These are phyloP conservation scores for Sylvia borin DNA, from an alignment of 2,797 vertebrate species.

Conservation along the genomic window DNA sequence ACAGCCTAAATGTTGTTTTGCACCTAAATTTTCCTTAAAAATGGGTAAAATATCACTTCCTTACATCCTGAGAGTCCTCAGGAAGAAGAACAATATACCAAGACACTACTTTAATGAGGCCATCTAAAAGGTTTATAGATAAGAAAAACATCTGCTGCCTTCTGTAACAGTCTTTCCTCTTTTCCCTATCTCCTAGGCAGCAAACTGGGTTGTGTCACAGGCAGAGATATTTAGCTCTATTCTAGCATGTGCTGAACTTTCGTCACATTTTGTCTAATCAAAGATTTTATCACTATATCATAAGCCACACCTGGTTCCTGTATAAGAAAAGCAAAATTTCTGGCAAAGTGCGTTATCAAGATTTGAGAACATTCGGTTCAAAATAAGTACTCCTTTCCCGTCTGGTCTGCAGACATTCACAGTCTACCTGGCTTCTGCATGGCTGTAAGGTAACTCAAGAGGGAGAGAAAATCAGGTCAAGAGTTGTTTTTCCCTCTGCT, in stretches of 20 bases:
- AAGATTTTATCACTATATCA: conserved; percentile 46
- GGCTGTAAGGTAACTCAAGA: conserved; percentile 20
- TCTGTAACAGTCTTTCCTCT: conserved; percentile 7
- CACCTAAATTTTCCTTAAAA: neutral
- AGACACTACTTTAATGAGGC: neutral
- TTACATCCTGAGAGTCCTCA: neutral
- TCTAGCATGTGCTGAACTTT: neutral
- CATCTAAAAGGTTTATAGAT: conserved; percentile 21
- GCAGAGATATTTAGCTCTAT: conserved; percentile 1
- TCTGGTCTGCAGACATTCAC: neutral
- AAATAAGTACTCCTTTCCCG: neutral
- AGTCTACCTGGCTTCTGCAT: neutral
- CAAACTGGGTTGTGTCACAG: neutral
- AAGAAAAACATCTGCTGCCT: conserved; percentile 43
- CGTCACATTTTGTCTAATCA: conserved; percentile 22
- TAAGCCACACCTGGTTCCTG: conserved; percentile 53
- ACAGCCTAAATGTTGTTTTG: neutral
- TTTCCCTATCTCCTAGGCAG: conserved; percentile 23
- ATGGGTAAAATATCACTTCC: neutral
- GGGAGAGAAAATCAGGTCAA: conserved; percentile 45
- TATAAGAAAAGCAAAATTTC: conserved; percentile 25
- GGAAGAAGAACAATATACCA: conserved; percentile 16
- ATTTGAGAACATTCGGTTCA: conserved; percentile 15
- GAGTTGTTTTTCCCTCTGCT: conserved; percentile 43
- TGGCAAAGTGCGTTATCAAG: conserved; percentile 23